A percentile compares a stretch with the other conserved stretches of the same genome.
These are phyloP conservation scores for Andrena minutula DNA, from an alignment of 2,888 invertebrate species.

Conservation along the genomic window DNA sequence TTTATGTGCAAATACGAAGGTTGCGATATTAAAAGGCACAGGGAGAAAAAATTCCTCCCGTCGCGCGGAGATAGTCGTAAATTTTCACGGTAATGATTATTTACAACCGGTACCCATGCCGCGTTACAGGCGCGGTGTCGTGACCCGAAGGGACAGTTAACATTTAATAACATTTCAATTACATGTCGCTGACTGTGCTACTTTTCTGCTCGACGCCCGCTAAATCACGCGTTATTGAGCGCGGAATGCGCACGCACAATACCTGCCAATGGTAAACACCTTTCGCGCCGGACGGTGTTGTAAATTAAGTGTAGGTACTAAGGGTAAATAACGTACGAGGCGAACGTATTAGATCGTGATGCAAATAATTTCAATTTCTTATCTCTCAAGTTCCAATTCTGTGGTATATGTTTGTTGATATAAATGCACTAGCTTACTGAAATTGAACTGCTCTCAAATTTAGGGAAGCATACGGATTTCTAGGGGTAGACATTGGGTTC, in stretches of 20 bases:
- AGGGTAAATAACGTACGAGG: neutral
- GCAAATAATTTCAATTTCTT: neutral
- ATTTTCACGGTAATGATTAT: constrained; percentile 53
- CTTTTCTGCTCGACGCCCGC: constrained; percentile 18
- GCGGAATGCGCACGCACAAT: constrained; percentile 13
- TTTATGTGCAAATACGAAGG: constrained; percentile 54
- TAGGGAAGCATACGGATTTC: too few species aligned
- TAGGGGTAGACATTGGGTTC: too few species aligned
- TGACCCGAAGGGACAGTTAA: constrained; percentile 40
- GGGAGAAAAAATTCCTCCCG: constrained; percentile 25
- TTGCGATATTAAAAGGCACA: constrained; percentile 47
- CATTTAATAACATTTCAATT: constrained; percentile 61
- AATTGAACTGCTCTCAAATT: too few species aligned
- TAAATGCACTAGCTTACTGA: too few species aligned
- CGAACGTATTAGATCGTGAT: neutral
- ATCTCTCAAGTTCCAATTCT: neutral
- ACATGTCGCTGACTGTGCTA: constrained; percentile 23
- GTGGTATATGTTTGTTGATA: neutral
- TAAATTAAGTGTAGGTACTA: constrained; percentile 1
- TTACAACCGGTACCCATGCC: constrained; percentile 25
- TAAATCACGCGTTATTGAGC: constrained; percentile 35
- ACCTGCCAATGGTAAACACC: neutral
- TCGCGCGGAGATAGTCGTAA: constrained; percentile 35
- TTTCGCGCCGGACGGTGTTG: neutral
- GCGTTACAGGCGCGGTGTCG: constrained; percentile 1